phyloP scores from a whole-genome alignment of 2,113 vertebrate genomes.

The Paradisaea rubra region DNA sequence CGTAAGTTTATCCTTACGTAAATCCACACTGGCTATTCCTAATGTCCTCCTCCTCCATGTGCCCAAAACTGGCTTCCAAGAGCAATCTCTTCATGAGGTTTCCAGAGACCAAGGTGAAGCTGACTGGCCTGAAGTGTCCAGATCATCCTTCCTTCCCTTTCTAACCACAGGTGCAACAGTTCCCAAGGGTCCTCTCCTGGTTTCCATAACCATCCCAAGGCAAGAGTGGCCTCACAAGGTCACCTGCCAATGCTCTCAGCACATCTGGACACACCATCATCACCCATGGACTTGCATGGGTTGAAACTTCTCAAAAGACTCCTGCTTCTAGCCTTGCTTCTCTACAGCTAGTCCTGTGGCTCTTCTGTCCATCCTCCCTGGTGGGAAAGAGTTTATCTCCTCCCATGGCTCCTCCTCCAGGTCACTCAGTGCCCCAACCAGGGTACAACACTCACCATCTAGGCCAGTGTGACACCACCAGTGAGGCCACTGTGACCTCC shows the following conservation, averaged over 20 bases:
- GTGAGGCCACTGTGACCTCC: not conserved
- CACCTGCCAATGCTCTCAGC: not conserved
- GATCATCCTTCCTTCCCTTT: not conserved
- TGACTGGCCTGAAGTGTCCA: not conserved
- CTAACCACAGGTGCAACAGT: not conserved
- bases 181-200: not conserved
- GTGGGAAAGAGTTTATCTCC: not conserved
- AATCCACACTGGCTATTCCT: not conserved
- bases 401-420: not conserved
- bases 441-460: not conserved
- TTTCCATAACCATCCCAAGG: not conserved
- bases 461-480: not conserved
- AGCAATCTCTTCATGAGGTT: not conserved
- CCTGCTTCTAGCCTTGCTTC: not conserved
- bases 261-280: not conserved
- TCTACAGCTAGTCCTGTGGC: not conserved
- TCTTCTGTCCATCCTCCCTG: not conserved
- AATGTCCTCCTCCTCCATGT: not conserved
- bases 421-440: not conserved
- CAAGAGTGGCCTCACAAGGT: not conserved
- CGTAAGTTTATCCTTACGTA: not conserved
- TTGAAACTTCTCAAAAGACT: not conserved
- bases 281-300: accelerated
- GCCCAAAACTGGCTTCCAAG: not conserved
- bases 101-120: not conserved